Conservation (phyloP, 2,797 vertebrate genomes). For the Esox masquinongy region DNA sequence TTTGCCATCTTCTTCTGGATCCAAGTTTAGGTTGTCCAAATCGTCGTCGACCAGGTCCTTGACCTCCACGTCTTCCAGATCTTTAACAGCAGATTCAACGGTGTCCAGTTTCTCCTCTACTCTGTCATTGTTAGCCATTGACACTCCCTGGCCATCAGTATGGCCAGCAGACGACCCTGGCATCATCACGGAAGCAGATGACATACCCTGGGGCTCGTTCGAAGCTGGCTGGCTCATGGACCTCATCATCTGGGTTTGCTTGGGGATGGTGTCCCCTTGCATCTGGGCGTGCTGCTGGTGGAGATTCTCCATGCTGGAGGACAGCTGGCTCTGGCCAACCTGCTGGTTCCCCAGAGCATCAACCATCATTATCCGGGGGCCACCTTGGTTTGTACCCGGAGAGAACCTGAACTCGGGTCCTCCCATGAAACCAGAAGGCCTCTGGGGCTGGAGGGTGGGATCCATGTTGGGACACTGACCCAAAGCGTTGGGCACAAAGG, state of each 20-base stretch:
- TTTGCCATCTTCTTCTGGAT: slow-evolving; percentile 90
- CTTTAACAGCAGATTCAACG: slow-evolving; percentile 94
- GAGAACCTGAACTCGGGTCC: slow-evolving; percentile 77
- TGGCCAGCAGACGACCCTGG: slow-evolving; percentile 70
- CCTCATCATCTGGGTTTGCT: slow-evolving; percentile 78
- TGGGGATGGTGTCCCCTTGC: slow-evolving; percentile 68
- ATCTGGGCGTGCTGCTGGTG: slow-evolving; percentile 79
- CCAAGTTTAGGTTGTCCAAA: slow-evolving; percentile 95
- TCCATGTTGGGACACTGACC: slow-evolving; percentile 75
- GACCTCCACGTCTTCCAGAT: slow-evolving; percentile 95
- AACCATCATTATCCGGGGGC: slow-evolving; percentile 52
- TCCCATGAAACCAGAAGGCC: slow-evolving; percentile 75
- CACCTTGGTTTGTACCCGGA: slow-evolving; percentile 60
- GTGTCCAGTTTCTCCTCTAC: slow-evolving; percentile 92
- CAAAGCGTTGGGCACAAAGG: slow-evolving; percentile 74
- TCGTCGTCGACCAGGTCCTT: slow-evolving; percentile 98
- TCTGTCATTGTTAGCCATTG: slow-evolving; percentile 64
- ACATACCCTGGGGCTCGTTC: slow-evolving; percentile 76
- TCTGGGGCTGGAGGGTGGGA: slow-evolving; percentile 73
- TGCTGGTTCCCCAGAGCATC: slow-evolving; percentile 75
- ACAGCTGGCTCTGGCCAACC: slow-evolving; percentile 73
- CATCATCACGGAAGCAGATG: slow-evolving; percentile 67
- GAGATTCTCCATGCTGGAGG: slow-evolving; percentile 84
- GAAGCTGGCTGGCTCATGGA: slow-evolving; percentile 84
- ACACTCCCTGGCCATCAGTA: slow-evolving; percentile 48